Base-by-base conservation (phyloP, 2,888 invertebrate species). In the Strigamia maritima region DNA sequence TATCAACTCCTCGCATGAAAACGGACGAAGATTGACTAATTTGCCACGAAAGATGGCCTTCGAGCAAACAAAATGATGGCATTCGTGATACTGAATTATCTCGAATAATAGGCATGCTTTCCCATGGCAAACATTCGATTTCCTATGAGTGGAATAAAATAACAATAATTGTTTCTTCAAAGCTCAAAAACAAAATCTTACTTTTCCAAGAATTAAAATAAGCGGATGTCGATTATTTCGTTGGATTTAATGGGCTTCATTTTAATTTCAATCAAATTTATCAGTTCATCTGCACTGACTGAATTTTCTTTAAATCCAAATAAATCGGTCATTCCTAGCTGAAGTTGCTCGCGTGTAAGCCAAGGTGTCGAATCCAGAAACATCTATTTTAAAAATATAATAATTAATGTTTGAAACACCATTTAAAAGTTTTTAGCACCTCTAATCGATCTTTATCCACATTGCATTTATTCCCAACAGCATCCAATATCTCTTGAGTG, bases 41-140 rank as follows among this genome's bases (percentile, higher is more conserved):
- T 31, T 74, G 74, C 28, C 31, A 31, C n/a, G 31, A 22, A 14
- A 74, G 22, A 74, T 74, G 83, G 4, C 83, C 83, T 35, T 82
- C 80, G 49, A 88, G 83, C 80, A 86, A 84, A 78, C 85, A 84
- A 19, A 88, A 81, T 24, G 93, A 94, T 49, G 93, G 92, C 85
- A 94, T 89, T 79, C 95, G 87, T 0, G 91, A 90, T 0, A 93
- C 90, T 0, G 92, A 90, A 75, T 92, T 90, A n/a, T 88, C 86
- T 80, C 87, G 86, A 14, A 94, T 83, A 16, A 91, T 86, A 0
- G 90, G 89, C 79, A 94, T 86, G 81, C 90, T 90, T 86, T 95
- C 94, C 91, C 94, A 94, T 0, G 94, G 93, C 80, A 94, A 89
- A 79, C 89, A 88, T 86, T 94, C 93, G 16, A 94, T 85, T 82